Evolutionary conservation across 2,113 vertebrate genomes (phyloP).

Genomic region (Neodon shergylaensis): DNA sequence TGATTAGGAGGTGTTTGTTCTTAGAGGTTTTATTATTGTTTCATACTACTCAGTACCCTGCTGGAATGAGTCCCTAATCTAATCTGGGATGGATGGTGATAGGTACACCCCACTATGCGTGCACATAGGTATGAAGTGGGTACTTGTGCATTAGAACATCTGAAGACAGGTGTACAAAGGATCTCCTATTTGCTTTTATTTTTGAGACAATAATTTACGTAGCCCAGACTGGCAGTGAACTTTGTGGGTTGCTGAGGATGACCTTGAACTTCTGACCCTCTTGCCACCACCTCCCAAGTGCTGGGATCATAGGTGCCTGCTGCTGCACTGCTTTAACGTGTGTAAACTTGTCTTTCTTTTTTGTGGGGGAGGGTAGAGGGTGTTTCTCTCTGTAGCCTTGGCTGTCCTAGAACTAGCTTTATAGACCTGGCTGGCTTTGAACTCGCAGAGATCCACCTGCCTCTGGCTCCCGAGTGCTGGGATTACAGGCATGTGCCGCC

Average conservation of each 20-base stretch:
- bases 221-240: neutral
- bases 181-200: neutral
- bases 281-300: neutral
- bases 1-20: neutral
- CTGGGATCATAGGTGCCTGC: neutral
- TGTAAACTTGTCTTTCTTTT: neutral
- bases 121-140: neutral
- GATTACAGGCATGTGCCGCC: neutral
- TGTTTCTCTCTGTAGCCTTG: neutral
- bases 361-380: neutral
- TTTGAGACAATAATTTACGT: neutral
- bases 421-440: neutral
- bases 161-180: neutral
- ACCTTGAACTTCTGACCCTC: neutral
- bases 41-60: neutral
- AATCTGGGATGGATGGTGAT: neutral
- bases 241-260: neutral
- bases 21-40: neutral
- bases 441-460: neutral
- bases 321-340: too few relatives aligned
- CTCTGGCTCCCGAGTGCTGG: neutral
- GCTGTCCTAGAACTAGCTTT: neutral
- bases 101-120: too few relatives aligned
- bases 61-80: neutral
- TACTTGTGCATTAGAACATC: neutral